Base-by-base conservation (phyloP, 2,797 vertebrate genomes). In the Acanthopagrus latus region DNA sequence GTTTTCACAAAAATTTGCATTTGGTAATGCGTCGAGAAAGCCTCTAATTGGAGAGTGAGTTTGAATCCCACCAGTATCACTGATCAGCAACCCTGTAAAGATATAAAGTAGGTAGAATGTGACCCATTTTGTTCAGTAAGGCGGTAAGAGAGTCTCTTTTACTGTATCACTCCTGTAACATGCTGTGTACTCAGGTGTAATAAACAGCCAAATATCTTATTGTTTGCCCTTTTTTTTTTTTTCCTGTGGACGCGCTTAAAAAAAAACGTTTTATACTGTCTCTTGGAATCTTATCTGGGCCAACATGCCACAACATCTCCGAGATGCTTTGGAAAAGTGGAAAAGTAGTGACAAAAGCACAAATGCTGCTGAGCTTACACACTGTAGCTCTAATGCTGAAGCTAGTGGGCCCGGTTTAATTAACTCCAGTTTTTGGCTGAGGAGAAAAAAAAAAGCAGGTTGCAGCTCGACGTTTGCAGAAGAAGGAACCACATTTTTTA, bases 311-410 rank as follows among this genome's bases (percentile, higher is more conserved):
- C 70, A 82, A 60, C 57, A 52, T 82, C 81, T 83, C 69, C 57
- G 63, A 65, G 60, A 67, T 52, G 51, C 56, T 57, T 71, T 69
- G 67, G 17, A 77, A 83, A 69, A 76, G 72, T 27, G 38, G 50
- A 73, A 88, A 89, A 85, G 69, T 70, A 85, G 75, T 72, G 82
- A 90, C 71, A 78, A 71, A 81, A 85, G 82, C 86, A 84, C 44
- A 87, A 86, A 86, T 81, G 69, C 21, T 85, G 78, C 78, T 74
- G 78, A 82, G 67, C 60, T 58, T 64, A 79, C 54, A 75, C 68
- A 46, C 75, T 73, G 60, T 62, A 46, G 69, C 27, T 68, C 50
- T 70, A 69, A 62, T 84, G 69, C 74, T 57, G 56, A 72, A 72
- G 74, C 56, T 50, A 27, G 64, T 71, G 58, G 64, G 59, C 50